A percentile compares a stretch with the other conserved stretches of the same genome.
Evolutionary conservation across 2,113 vertebrate species (phyloP).

Genomic region (Nothoprocta pentlandii): DNA sequence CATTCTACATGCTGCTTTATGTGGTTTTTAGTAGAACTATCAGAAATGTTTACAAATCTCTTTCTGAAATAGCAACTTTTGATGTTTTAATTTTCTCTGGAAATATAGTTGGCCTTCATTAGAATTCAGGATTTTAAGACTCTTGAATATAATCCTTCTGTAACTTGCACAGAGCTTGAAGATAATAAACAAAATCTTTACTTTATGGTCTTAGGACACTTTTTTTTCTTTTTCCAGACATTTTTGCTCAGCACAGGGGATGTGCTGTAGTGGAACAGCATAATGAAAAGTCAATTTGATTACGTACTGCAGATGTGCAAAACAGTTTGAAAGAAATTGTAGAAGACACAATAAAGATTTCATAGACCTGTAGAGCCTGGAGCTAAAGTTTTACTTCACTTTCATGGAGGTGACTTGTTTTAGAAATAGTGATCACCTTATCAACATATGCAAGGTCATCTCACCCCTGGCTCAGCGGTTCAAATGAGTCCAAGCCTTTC

Average conservation of each 20-base stretch:
- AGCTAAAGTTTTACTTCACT: not conserved
- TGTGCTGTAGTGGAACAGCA: not conserved
- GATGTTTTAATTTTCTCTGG: constrained; percentile 47
- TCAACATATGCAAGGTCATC: not conserved
- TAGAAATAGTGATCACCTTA: not conserved
- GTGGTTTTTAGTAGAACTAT: constrained; percentile 53
- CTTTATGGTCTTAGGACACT: not conserved
- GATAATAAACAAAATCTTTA: constrained; percentile 39
- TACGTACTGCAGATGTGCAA: constrained; percentile 11
- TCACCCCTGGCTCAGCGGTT: not conserved
- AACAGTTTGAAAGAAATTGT: not conserved
- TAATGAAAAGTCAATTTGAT: not conserved
- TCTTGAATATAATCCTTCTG: constrained; percentile 22
- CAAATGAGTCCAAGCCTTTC: not conserved
- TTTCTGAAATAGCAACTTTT: constrained; percentile 35
- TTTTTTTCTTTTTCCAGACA: not conserved
- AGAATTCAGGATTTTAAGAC: constrained; percentile 61
- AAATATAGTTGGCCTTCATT: constrained; percentile 40
- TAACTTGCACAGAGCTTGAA: constrained; percentile 39
- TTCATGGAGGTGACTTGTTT: not conserved
- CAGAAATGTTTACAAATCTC: constrained; percentile 60
- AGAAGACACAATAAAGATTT: constrained; percentile 25
- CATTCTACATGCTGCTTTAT: constrained; percentile 23
- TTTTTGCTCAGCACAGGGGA: not conserved
- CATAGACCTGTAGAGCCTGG: not conserved